phyloP scores from a whole-genome alignment of 2,113 vertebrate genomes.

The Eublepharis macularius region DNA sequence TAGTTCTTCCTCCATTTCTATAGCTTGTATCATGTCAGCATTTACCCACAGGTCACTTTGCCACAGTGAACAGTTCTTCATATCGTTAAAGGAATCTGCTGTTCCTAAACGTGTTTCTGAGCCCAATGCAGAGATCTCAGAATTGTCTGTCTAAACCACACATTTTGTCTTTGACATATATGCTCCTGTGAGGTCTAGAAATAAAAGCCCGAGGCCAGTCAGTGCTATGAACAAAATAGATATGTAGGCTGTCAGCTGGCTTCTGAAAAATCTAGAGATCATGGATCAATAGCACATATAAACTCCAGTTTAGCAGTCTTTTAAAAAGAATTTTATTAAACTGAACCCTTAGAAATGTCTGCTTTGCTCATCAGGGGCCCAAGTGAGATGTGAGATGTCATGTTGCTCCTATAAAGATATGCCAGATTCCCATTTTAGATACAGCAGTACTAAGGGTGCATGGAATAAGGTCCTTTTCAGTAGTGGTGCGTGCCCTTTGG shows the following conservation, averaged over 20 bases:
- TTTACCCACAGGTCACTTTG: conserved; percentile 57
- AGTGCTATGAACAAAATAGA: background rate
- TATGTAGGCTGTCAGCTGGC: background rate
- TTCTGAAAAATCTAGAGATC: conserved; percentile 32
- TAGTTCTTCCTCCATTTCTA: conserved; percentile 40
- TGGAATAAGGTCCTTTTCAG: background rate
- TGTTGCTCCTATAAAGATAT: conserved; percentile 33
- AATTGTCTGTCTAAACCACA: conserved; percentile 48
- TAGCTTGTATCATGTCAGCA: conserved; percentile 61
- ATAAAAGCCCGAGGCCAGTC: conserved; percentile 29
- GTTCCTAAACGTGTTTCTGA: conserved; percentile 44
- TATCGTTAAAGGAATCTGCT: conserved; percentile 43
- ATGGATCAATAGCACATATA: conserved; percentile 36
- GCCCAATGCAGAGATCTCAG: conserved; percentile 44
- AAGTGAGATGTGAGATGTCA: conserved; percentile 39
- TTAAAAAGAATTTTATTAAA: conserved; percentile 40
- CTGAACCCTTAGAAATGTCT: conserved; percentile 17
- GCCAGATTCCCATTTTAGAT: background rate
- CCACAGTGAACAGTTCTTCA: conserved; percentile 33
- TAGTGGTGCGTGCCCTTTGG: background rate
- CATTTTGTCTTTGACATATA: conserved; percentile 9
- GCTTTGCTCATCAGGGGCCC: conserved; percentile 29
- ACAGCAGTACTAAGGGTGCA: background rate
- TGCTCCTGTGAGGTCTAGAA: conserved; percentile 33
- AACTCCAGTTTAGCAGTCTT: conserved; percentile 37